These are phyloP conservation scores for Trachythela sp. DNA, from an alignment of 64 coral and sea anemone species.

Conservation along the genomic window DNA sequence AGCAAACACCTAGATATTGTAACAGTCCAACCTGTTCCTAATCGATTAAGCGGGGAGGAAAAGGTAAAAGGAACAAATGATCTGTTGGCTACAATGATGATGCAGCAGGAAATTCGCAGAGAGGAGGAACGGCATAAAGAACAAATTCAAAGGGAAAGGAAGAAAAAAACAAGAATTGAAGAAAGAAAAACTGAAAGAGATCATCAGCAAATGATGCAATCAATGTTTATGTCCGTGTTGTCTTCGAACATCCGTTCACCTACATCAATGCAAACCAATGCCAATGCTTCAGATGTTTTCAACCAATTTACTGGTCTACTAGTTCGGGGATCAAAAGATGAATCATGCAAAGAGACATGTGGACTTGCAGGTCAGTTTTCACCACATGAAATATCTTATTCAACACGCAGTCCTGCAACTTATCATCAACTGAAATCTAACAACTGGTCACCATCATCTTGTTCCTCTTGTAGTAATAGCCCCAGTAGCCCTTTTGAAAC, in stretches of 20 bases:
- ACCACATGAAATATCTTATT: background rate
- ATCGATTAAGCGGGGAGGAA: slow-evolving; percentile 7
- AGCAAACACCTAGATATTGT: slow-evolving; percentile 26
- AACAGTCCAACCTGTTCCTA: slow-evolving; percentile 31
- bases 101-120: slow-evolving; percentile 54
- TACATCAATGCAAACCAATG: background rate
- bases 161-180: slow-evolving; percentile 23
- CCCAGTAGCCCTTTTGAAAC: background rate
- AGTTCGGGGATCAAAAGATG: background rate
- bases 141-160: background rate
- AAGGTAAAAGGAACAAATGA: slow-evolving; percentile 11
- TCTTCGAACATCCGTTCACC: background rate
- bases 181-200: slow-evolving; percentile 26
- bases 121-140: slow-evolving; percentile 31
- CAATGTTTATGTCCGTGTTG: background rate
- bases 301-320: background rate
- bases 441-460: slow-evolving; percentile 14
- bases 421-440: slow-evolving; percentile 20
- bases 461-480: slow-evolving; percentile 9
- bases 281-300: background rate
- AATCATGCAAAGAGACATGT: background rate
- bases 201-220: slow-evolving; percentile 14
- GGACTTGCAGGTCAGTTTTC: slow-evolving; percentile 10
- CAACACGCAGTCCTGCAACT: too few relatives aligned
- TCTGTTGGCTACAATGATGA: slow-evolving; percentile 30